These are phyloP conservation scores for Pelvicachromis taeniatus DNA, from an alignment of 2,113 vertebrate species.

Conservation along the genomic window DNA sequence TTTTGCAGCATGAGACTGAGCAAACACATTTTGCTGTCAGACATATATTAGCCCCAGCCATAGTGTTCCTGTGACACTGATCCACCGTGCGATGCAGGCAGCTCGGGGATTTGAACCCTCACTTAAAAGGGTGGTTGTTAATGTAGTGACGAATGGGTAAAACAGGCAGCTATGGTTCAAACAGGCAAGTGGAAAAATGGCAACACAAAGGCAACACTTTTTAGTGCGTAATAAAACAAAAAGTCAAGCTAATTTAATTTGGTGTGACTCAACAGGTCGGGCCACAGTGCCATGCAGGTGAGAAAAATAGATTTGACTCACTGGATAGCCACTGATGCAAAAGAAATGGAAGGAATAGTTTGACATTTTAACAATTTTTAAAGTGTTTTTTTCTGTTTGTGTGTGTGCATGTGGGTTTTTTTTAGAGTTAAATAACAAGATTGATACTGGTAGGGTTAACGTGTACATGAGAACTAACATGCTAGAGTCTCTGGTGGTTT, in stretches of 20 bases:
- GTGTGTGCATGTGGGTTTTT: background rate
- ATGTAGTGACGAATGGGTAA: conserved; percentile 37
- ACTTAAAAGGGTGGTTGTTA: conserved; percentile 45
- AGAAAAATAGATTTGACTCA: conserved; percentile 15
- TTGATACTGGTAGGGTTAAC: background rate
- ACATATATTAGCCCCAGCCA: conserved; percentile 54
- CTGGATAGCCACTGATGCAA: background rate
- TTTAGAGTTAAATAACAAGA: background rate
- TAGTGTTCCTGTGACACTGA: conserved; percentile 50
- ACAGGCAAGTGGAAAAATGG: conserved; percentile 31
- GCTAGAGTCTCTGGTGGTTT: background rate
- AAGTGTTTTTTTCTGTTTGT: background rate
- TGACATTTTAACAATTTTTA: background rate
- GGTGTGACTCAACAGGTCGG: conserved; percentile 30
- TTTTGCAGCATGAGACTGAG: conserved; percentile 68
- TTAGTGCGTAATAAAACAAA: conserved; percentile 41
- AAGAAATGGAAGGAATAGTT: background rate
- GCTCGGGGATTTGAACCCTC: conserved; percentile 29
- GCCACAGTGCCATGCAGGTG: conserved; percentile 15
- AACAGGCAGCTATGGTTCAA: conserved; percentile 44
- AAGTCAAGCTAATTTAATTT: conserved; percentile 20
- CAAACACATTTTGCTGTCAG: conserved; percentile 68
- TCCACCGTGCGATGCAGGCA: conserved; percentile 37
- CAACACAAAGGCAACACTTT: conserved; percentile 28
- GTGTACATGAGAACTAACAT: background rate